These are phyloP conservation scores for Scopus umbretta DNA, from an alignment of 2,113 vertebrate genomes.

Conservation along the genomic window DNA sequence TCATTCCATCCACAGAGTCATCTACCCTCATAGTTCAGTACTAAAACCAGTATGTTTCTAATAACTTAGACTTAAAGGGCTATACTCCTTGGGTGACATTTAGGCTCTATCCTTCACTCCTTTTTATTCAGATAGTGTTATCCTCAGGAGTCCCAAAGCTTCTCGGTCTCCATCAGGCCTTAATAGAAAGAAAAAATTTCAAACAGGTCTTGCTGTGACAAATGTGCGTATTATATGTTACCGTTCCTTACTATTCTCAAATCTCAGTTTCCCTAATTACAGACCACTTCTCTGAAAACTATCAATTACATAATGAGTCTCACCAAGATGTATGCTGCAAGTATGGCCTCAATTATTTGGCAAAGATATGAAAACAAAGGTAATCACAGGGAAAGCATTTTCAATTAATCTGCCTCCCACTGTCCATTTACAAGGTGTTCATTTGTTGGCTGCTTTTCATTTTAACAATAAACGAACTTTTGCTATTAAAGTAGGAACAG, in stretches of 20 bases:
- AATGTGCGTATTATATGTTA: neutral
- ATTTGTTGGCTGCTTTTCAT: neutral
- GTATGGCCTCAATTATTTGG: neutral
- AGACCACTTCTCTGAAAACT: neutral
- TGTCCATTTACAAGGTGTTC: neutral
- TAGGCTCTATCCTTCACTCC: neutral
- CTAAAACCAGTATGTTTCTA: neutral
- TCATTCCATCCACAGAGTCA: neutral
- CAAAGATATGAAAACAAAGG: slow-evolving; percentile 11
- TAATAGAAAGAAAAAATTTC: neutral
- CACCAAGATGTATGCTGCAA: neutral
- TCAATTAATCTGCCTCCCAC: neutral
- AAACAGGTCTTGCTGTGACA: neutral
- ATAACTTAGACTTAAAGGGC: neutral
- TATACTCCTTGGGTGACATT: neutral
- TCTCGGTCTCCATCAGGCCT: neutral
- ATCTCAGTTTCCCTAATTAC: neutral
- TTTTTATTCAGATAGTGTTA: neutral
- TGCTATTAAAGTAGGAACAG: neutral
- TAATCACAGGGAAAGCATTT: neutral
- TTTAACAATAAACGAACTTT: neutral
- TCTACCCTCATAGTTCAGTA: neutral
- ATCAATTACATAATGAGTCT: neutral
- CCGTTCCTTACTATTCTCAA: neutral
- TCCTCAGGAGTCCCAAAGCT: neutral